A percentile compares a stretch with the other conserved stretches of the same genome.
Evolutionary conservation across 35 echinoderm and acorn worm genomes (phyloP).

Genomic region (Apostichopus parvimensis): DNA sequence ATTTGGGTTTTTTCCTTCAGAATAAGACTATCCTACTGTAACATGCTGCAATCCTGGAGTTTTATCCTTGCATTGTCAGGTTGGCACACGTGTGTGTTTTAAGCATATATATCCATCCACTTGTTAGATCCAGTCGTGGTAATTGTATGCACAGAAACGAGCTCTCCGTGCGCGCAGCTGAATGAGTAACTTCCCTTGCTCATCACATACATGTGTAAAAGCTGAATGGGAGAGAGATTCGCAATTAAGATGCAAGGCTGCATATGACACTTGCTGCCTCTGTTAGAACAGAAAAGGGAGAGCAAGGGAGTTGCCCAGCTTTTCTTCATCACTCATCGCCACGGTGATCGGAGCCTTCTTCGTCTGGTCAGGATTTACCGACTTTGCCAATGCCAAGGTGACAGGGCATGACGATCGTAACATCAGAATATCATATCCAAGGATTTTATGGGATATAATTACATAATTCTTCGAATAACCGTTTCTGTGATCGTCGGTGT

Average conservation of each 20-base stretch:
- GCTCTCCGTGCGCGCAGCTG: not conserved
- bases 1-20: too few species aligned
- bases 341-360: not conserved
- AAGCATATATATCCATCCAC: not conserved
- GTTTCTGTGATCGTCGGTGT: not conserved
- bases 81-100: not conserved
- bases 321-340: not conserved
- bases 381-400: not conserved
- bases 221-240: not conserved
- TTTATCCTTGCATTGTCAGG: too few species aligned
- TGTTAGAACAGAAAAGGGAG: not conserved
- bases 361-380: not conserved
- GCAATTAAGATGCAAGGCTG: conserved; percentile 33
- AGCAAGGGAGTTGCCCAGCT: conserved; percentile 47
- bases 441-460: not conserved
- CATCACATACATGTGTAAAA: not conserved
- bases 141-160: not conserved
- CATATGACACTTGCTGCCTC: conserved; percentile 36
- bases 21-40: too few species aligned
- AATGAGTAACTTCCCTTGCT: not conserved
- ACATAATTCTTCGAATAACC: not conserved
- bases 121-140: not conserved
- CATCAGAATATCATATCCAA: not conserved
- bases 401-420: not conserved
- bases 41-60: too few species aligned